Evolutionary conservation across 2,797 vertebrate species (phyloP).

Genomic region (Emydoidea blandingii): DNA sequence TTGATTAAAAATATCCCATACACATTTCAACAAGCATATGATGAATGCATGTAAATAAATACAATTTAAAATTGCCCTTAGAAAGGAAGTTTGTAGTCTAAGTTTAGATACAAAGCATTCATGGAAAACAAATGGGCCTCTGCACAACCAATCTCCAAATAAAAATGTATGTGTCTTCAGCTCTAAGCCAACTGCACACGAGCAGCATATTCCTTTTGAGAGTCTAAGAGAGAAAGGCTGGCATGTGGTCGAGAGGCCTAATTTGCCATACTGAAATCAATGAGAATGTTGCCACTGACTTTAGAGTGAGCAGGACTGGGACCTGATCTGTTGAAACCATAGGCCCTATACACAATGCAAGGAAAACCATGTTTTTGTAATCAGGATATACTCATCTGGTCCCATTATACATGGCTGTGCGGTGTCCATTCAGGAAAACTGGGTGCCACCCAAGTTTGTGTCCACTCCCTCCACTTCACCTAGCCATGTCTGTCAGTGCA

Average conservation of each 20-base stretch:
- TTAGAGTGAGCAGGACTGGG: background rate
- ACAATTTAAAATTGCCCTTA: background rate
- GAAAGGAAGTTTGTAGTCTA: background rate
- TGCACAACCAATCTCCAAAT: background rate
- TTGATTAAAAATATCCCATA: background rate
- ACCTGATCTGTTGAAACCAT: background rate
- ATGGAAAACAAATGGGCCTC: background rate
- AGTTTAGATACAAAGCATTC: background rate
- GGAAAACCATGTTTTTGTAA: constrained; percentile 1
- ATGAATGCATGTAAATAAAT: background rate
- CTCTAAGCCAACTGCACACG: background rate
- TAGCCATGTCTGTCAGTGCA: background rate
- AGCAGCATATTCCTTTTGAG: background rate
- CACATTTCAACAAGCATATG: background rate
- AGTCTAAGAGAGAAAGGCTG: background rate
- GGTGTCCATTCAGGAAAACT: background rate
- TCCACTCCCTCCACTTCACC: background rate
- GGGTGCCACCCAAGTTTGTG: rapidly evolving
- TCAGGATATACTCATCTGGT: background rate
- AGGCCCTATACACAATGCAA: background rate
- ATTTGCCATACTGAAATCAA: too few species aligned
- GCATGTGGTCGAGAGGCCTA: background rate
- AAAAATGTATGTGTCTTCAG: background rate
- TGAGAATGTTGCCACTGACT: too few species aligned
- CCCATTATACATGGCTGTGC: background rate